These are phyloP conservation scores for Heliothis peltigera DNA, from an alignment of 2,888 invertebrate species.

Conservation along the genomic window DNA sequence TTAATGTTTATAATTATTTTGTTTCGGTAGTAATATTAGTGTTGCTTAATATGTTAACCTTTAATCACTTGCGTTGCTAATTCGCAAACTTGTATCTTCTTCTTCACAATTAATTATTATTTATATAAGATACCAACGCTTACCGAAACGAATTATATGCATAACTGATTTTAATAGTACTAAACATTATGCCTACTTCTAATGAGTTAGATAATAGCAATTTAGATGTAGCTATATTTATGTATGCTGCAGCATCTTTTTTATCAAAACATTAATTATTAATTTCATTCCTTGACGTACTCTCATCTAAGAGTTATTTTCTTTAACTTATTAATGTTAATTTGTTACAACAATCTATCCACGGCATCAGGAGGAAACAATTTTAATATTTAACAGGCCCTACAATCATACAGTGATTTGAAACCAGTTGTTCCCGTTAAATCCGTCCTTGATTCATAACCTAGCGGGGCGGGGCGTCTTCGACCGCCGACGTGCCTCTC, in stretches of 20 bases:
- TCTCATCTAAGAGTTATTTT: no score
- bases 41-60: constrained; percentile 36
- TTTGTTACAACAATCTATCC: no score
- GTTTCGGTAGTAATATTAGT: constrained; percentile 10
- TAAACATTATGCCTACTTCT: constrained; percentile 11
- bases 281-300: no score
- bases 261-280: no score
- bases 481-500: constrained; percentile 75
- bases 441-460: constrained; percentile 76
- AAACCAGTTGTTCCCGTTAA: constrained; percentile 47
- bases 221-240: no score
- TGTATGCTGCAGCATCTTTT: no score
- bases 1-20: not conserved
- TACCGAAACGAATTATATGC: constrained; percentile 31
- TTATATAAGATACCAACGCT: constrained; percentile 16
- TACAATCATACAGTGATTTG: constrained; percentile 2
- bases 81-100: constrained; percentile 2
- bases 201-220: not conserved
- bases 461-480: constrained; percentile 71
- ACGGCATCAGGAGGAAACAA: not conserved
- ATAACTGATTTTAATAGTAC: constrained; percentile 14
- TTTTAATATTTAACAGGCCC: not conserved
- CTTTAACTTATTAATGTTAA: no score
- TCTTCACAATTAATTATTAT: no score
- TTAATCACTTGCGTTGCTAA: constrained; percentile 30